phyloP scores from a whole-genome alignment of 2,797 vertebrate genomes.

The Fringilla coelebs region DNA sequence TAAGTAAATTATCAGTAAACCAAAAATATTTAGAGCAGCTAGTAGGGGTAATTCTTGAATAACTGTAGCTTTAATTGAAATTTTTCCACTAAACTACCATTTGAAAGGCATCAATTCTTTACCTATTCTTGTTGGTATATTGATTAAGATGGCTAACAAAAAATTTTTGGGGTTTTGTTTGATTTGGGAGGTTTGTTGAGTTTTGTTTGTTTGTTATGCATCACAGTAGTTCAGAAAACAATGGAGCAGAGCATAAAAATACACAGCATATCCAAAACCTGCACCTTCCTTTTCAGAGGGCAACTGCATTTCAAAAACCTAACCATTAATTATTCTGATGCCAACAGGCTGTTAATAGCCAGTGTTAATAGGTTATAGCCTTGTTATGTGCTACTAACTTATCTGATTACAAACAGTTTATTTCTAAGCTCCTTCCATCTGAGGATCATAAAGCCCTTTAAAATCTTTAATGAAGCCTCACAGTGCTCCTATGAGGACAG shows the following conservation, averaged over 20 bases:
- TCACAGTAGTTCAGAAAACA: background rate
- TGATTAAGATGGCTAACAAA: background rate
- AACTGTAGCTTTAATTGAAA: background rate
- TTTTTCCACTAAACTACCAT: background rate
- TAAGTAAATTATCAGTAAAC: background rate
- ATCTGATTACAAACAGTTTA: conserved; percentile 17
- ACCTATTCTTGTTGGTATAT: background rate
- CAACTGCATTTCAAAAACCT: background rate
- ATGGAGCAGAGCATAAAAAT: background rate
- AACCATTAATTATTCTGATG: background rate
- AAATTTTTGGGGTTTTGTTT: background rate
- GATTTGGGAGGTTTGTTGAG: background rate
- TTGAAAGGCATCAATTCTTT: background rate
- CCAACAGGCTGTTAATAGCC: background rate
- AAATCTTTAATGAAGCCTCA: conserved; percentile 16
- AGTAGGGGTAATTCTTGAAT: background rate
- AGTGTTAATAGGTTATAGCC: conserved; percentile 4
- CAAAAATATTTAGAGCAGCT: background rate
- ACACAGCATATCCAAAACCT: background rate
- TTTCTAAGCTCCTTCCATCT: conserved; percentile 6
- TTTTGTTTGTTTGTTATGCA: background rate
- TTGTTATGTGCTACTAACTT: conserved; percentile 12
- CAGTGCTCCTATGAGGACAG: conserved; percentile 34
- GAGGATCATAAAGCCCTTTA: conserved; percentile 22
- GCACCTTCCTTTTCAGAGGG: background rate